A percentile compares a stretch with the other conserved stretches of the same genome.
phyloP scores from a whole-genome alignment of 2,113 vertebrate species.

The Zosterops lateralis region DNA sequence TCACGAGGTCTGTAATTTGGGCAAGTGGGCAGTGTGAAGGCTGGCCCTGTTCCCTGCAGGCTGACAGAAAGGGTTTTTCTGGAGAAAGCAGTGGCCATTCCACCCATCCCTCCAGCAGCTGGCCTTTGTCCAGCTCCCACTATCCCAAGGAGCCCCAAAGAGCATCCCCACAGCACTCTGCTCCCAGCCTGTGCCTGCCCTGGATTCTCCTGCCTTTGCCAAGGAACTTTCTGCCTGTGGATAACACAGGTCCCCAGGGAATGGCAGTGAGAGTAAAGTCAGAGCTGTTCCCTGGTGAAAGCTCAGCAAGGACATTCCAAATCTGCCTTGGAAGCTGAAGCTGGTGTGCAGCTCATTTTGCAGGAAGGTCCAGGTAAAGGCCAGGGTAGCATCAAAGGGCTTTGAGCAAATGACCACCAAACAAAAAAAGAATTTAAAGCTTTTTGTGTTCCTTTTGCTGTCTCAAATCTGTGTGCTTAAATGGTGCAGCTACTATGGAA shows the following conservation, averaged over 20 bases:
- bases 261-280: fast-evolving
- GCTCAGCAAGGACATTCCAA: not conserved
- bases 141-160: not conserved
- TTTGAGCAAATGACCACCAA: not conserved
- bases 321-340: not conserved
- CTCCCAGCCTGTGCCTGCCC: fast-evolving
- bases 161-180: fast-evolving
- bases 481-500: not conserved
- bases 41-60: not conserved
- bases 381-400: not conserved
- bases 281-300: not conserved
- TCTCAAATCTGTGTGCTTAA: not conserved
- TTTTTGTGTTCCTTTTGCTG: not conserved
- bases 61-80: not conserved
- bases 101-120: not conserved
- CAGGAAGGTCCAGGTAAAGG: not conserved
- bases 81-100: not conserved
- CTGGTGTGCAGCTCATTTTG: not conserved
- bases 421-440: not conserved
- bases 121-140: not conserved
- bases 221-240: not conserved
- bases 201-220: not conserved
- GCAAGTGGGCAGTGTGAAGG: not conserved
- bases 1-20: not conserved
- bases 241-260: fast-evolving